phyloP scores from a whole-genome alignment of 2,113 vertebrate genomes.

The Zapornia atra region DNA sequence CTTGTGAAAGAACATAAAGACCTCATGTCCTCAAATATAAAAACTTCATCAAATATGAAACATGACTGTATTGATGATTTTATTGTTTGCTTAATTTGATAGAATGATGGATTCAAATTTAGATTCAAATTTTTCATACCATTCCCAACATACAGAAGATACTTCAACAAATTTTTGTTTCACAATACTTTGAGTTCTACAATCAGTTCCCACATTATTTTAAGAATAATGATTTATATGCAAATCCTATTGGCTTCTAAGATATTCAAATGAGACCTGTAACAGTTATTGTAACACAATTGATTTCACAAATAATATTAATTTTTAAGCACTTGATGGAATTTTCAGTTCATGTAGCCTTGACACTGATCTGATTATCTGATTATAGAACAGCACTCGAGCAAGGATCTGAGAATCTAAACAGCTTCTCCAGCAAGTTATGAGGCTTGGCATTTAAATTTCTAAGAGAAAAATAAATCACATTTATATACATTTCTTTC shows the following conservation, averaged over 20 bases:
- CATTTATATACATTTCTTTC: background rate
- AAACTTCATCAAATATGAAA: background rate
- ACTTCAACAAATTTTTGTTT: background rate
- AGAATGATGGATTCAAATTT: background rate
- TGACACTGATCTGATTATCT: background rate
- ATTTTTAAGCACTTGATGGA: background rate
- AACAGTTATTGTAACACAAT: background rate
- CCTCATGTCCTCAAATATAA: background rate
- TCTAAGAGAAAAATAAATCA: background rate
- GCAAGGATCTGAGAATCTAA: background rate
- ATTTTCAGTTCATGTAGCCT: background rate
- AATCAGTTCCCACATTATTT: background rate
- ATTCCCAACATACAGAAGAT: background rate
- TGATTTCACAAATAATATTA: background rate
- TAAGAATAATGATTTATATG: background rate
- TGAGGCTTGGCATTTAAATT: background rate
- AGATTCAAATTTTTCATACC: background rate
- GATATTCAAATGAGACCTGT: slow-evolving; percentile 11
- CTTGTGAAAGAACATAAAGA: background rate
- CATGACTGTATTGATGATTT: background rate
- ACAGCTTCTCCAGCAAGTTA: background rate
- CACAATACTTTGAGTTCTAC: background rate
- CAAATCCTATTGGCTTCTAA: slow-evolving; percentile 10
- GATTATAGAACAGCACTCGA: background rate
- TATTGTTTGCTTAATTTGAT: background rate